phyloP scores from a whole-genome alignment of 2,113 vertebrate genomes.

The Toxostoma redivivum region DNA sequence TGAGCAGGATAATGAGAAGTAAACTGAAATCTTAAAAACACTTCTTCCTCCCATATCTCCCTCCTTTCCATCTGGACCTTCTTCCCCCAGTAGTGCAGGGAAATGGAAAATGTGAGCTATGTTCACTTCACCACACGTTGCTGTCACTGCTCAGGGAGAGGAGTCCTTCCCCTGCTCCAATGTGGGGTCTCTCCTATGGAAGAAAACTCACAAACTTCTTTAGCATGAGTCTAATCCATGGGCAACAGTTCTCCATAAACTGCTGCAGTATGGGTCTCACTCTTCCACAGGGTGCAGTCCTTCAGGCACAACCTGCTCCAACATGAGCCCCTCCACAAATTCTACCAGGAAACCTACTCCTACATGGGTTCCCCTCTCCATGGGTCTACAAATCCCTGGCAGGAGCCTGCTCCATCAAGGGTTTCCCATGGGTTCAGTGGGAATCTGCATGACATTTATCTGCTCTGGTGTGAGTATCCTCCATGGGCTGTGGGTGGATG shows the following conservation, averaged over 20 bases:
- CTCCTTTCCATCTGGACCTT: not conserved
- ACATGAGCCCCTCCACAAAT: rapidly evolving
- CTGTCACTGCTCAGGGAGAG: not conserved
- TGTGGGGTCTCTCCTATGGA: not conserved
- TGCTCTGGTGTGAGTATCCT: not conserved
- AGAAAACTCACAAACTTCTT: rapidly evolving
- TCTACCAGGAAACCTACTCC: not conserved
- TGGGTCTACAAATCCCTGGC: not conserved
- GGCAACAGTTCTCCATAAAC: not conserved
- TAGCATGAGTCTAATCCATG: rapidly evolving
- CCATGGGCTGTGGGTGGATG: not conserved
- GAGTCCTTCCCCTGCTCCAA: not conserved
- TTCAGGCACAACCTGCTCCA: not conserved
- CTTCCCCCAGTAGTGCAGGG: rapidly evolving
- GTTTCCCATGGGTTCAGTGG: not conserved
- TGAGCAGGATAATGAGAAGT: not conserved
- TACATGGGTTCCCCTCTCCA: not conserved
- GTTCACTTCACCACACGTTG: not conserved
- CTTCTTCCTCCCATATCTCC: too few relatives aligned
- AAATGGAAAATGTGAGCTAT: not conserved
- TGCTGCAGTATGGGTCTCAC: not conserved
- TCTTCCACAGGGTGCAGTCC: not conserved
- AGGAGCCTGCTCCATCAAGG: not conserved
- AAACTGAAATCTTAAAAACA: not conserved
- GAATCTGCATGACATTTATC: rapidly evolving